Evolutionary conservation across 2,113 vertebrate species (phyloP), one percentile per base, ranked within the genome.

Genomic region (Progne subis): DNA sequence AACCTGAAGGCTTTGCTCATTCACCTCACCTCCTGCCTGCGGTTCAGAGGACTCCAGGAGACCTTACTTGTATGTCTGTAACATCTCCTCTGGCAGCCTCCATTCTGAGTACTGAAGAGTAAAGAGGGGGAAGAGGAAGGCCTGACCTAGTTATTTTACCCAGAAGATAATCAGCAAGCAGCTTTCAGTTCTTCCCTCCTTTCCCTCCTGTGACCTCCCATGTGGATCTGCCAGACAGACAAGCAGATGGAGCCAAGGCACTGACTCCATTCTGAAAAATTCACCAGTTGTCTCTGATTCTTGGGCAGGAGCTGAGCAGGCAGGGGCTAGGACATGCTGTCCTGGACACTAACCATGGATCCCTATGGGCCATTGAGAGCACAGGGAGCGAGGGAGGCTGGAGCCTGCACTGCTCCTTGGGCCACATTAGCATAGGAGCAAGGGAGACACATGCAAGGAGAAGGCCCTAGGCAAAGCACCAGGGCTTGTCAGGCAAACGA

Each of bases 391-490:
- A 86, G 82, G 57, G 80, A 95, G 74, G 56, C 81, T 82, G 70
- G 76, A 92, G 76, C 55, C 76, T 82, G 43, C 9, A 0, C 79
- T 71, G 60, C 83, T 94, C 23, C 84, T 86, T 57, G 49, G 92
- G 89, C 78, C 63, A 71, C 16, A 0, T 49, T 18, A 94, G 81
- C 82, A 68, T 28, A 64, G 57, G 74, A 84, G 49, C 44, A 86
- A 94, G 43, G 86, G 50, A 93, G 44, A 78, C 29, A 50, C 71
- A 87, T 29, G 86, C 78, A 84, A 89, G 68, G 68, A 96, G 89
- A 95, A 86, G 69, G 46, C 72, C 88, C 41, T 43, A 70, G 86
- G 71, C 59, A 88, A 92, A 92, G 83, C 53, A 93, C 93, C 82
- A 56, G 91, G 75, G 68, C 76, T 72, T 53, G 39, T 92, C 71